Percentiles rank a stretch among this genome's conserved stretches.
Evolutionary conservation across 2,797 vertebrate species (phyloP).

Genomic region (Chanos chanos): DNA sequence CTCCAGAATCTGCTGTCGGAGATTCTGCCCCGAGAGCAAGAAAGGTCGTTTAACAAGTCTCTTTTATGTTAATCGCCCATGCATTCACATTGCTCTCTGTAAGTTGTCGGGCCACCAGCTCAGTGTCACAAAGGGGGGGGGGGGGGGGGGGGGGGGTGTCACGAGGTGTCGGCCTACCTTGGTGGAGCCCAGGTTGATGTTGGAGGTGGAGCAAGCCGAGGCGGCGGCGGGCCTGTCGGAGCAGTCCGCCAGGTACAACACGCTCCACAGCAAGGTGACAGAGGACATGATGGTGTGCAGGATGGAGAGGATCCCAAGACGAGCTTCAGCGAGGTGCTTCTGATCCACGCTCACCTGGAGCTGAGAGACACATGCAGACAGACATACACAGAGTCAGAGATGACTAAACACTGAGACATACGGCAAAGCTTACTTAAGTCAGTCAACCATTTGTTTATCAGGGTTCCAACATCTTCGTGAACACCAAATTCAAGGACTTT

Average conservation of each 20-base stretch:
- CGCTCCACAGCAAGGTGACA: constrained; percentile 92
- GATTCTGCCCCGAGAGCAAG: too few relatives aligned
- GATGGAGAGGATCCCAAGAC: constrained; percentile 92
- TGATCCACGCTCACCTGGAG: constrained; percentile 91
- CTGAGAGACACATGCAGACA: constrained; percentile 55
- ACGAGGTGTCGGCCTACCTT: constrained; percentile 75
- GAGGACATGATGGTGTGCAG: constrained; percentile 98
- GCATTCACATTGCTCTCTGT: too few relatives aligned
- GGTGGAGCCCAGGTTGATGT: constrained; percentile 94
- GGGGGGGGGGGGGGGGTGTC: not conserved
- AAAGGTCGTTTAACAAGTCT: too few relatives aligned
- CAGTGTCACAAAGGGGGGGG: too few relatives aligned
- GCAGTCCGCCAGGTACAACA: constrained; percentile 88
- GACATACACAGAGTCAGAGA: not conserved
- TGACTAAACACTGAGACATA: not conserved
- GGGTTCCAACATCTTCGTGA: too few relatives aligned
- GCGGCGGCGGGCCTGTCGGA: constrained; percentile 82
- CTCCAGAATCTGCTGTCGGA: constrained; percentile 95
- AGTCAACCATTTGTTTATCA: too few relatives aligned
- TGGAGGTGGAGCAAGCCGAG: constrained; percentile 84
- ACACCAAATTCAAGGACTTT: too few relatives aligned
- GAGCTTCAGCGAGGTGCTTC: constrained; percentile 92
- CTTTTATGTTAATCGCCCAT: too few relatives aligned
- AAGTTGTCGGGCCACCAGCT: too few relatives aligned
- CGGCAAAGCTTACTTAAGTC: too few relatives aligned